phyloP scores from a whole-genome alignment of 2,888 invertebrate species.

The Diarsia rubi region DNA sequence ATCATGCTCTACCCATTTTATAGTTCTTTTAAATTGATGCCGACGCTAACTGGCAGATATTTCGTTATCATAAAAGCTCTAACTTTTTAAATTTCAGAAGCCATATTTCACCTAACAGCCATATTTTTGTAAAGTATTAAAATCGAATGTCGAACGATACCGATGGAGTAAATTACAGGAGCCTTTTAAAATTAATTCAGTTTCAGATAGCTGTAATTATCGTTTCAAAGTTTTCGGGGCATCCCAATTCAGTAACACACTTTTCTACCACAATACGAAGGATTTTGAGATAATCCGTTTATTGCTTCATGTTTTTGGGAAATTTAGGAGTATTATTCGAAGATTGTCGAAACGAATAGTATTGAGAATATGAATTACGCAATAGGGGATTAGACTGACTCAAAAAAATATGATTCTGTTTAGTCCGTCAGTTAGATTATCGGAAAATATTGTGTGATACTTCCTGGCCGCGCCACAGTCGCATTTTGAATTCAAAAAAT shows the following conservation, averaged over 20 bases:
- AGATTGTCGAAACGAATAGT: background rate
- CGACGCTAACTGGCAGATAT: background rate
- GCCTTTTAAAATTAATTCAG: constrained; percentile 9
- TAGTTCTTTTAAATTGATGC: background rate
- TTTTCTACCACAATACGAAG: background rate
- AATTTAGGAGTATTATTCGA: background rate
- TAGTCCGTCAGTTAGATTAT: too few relatives aligned
- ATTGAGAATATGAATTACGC: background rate
- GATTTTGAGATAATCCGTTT: background rate
- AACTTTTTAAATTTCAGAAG: constrained; percentile 9
- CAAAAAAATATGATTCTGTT: too few relatives aligned
- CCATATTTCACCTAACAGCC: background rate
- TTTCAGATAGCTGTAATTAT: constrained; percentile 5
- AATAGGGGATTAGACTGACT: too few relatives aligned
- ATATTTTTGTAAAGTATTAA: constrained; percentile 23
- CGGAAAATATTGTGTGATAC: too few relatives aligned
- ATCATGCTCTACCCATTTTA: background rate
- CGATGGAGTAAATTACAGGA: constrained; percentile 8
- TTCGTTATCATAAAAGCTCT: background rate
- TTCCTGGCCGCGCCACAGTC: too few relatives aligned
- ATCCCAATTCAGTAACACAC: background rate
- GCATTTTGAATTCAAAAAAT: too few relatives aligned
- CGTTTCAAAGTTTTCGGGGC: background rate
- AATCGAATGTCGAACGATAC: constrained; percentile 13
- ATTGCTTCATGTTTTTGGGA: background rate